These are phyloP conservation scores for Brienomyrus longianalis DNA, from an alignment of 2,113 vertebrate species.

Conservation along the genomic window DNA sequence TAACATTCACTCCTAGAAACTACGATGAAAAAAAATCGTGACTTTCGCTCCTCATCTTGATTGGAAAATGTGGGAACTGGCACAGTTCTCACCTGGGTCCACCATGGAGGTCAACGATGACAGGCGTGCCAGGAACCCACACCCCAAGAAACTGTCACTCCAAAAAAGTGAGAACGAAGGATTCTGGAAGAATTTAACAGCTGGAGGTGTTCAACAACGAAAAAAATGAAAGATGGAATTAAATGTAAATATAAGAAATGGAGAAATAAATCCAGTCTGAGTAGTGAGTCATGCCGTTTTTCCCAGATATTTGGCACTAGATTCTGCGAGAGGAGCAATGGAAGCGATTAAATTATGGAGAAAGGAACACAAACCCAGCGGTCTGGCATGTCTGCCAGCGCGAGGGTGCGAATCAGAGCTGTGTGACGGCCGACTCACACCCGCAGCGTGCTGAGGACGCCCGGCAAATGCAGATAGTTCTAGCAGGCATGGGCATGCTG, in stretches of 20 bases:
- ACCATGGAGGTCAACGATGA: background rate
- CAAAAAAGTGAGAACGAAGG: background rate
- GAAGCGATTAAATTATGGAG: conserved; percentile 46
- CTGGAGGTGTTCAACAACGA: conserved; percentile 1
- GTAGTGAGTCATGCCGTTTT: conserved; percentile 63
- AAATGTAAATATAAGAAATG: conserved; percentile 41
- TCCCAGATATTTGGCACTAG: conserved; percentile 64
- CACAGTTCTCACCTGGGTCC: background rate
- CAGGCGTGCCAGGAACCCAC: background rate
- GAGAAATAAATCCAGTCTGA: conserved; percentile 51
- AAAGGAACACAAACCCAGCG: conserved; percentile 56
- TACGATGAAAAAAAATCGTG: background rate
- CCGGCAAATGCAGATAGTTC: background rate
- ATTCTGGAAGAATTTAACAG: background rate
- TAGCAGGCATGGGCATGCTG: background rate
- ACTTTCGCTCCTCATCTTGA: background rate
- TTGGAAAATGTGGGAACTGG: background rate
- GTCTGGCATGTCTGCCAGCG: conserved; percentile 25
- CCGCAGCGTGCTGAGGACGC: background rate
- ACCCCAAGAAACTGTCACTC: too few relatives aligned
- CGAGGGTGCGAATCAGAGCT: background rate
- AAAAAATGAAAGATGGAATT: conserved; percentile 39
- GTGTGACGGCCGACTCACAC: background rate
- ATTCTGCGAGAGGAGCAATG: conserved; percentile 52
- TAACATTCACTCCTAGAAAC: background rate